Base-by-base conservation (phyloP, 1,140 invertebrate genomes). In the Drosophila kikkawai region DNA sequence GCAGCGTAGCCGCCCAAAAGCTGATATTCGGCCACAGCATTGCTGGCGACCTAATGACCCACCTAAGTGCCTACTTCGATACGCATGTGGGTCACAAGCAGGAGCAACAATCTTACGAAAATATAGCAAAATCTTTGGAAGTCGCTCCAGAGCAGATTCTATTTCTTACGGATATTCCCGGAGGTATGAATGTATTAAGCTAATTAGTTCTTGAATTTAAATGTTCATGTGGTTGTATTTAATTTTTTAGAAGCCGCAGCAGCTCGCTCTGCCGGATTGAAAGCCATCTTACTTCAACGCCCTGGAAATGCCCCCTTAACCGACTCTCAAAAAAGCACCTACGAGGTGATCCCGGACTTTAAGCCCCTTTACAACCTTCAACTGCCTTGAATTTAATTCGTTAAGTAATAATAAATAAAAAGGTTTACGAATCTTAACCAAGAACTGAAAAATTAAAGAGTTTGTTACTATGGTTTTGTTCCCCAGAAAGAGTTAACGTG, bases 1-100 rank as follows among this genome's bases (percentile, higher is more conserved):
- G 98, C 48, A 98, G 97, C 79, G 95, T 98, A 0, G 95, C 97
- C 86, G 97, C 98, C 39, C 98, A 99, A 93, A 97, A 98, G 92
- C 94, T 98, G 11, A 94, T 99, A 4, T 98, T 99, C 92, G 94
- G 94, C 1, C 93, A 98, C 92, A 96, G 97, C 19, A 93, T 93
- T 34, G 93, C 95, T 47, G 98, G 98, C 15, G 95, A 99, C 93
- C 90, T 99, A 67, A 93, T 95, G 51, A 91, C 95, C 93, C 94
- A 95, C 59, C 95, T 99, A 42, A 95, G 94, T 69, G 96, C 95
- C 19, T 96, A 97, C 93, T 99, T 98, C 93, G 98, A 99, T 91
- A 98, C 97, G 11, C 95, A 95, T 45, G 95, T 97, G 50, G 98
- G 98, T 1, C 85, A 94, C 26, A 99, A 99, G 93, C 95, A 95